Percentiles rank a stretch among this genome's conserved stretches.
These are phyloP conservation scores for Pogoniulus pusillus DNA, from an alignment of 2,797 vertebrate genomes.

Conservation along the genomic window DNA sequence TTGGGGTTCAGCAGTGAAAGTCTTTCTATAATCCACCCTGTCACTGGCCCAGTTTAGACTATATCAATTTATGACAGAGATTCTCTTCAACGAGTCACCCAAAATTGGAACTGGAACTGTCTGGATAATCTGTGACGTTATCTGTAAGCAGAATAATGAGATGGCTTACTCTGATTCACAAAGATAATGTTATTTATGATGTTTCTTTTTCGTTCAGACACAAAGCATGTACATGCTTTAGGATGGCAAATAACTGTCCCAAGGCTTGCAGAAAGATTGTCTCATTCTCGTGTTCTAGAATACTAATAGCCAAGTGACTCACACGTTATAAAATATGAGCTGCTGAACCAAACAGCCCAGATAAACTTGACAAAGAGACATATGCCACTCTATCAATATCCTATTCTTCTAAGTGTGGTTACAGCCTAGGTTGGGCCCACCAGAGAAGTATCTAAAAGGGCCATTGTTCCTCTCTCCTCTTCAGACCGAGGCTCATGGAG, in stretches of 20 bases:
- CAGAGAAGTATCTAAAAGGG: background rate
- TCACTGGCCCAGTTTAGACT: background rate
- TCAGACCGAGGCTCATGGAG: background rate
- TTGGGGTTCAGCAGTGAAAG: background rate
- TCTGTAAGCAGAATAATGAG: slow-evolving; percentile 17
- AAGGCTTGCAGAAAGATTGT: background rate
- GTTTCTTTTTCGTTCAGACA: slow-evolving; percentile 4
- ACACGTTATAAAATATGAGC: background rate
- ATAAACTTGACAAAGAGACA: background rate
- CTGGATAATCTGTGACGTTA: slow-evolving; percentile 37
- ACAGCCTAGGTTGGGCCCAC: background rate
- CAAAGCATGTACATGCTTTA: background rate
- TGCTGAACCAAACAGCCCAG: background rate
- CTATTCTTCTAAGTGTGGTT: background rate
- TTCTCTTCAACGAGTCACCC: slow-evolving; percentile 12
- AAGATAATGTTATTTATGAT: slow-evolving; percentile 5
- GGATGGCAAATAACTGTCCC: background rate
- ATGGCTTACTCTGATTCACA: background rate
- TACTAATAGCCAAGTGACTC: background rate
- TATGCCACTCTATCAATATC: background rate
- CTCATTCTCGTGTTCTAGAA: background rate
- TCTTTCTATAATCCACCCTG: slow-evolving; percentile 3
- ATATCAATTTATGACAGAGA: slow-evolving; percentile 46
- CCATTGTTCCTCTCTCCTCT: background rate
- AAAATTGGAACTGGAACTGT: slow-evolving; percentile 33